Percentiles rank a stretch among this genome's conserved stretches.
Evolutionary conservation across 2,888 invertebrate species (phyloP).

Genomic region (Lypha dubia): DNA sequence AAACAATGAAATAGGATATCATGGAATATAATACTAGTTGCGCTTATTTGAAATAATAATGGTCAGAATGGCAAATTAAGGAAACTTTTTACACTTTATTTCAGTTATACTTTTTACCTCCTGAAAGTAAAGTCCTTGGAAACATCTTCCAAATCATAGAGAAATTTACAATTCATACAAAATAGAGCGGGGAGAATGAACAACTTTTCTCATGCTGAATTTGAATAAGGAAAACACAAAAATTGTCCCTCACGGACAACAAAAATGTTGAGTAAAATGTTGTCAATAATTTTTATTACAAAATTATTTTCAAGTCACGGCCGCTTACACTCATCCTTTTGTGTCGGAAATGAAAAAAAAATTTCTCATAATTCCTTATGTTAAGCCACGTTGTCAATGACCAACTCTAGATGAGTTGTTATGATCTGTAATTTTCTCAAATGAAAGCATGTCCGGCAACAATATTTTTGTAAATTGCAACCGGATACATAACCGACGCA

Average conservation of each 20-base stretch:
- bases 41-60: no score
- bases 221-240: no score
- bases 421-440: not conserved
- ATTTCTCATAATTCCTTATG: no score
- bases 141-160: not conserved
- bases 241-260: no score
- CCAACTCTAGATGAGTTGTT: not conserved
- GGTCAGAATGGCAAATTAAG: no score
- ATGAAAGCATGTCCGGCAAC: not conserved
- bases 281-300: no score
- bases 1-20: slow-evolving; percentile 47
- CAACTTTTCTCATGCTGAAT: not conserved
- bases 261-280: no score
- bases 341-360: no score
- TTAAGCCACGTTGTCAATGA: not conserved
- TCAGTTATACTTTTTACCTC: not conserved
- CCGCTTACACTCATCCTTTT: no score
- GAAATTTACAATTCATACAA: not conserved
- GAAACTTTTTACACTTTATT: no score
- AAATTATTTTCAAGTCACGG: no score
- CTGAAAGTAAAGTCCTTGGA: not conserved
- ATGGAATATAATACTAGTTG: not conserved
- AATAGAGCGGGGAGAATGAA: not conserved
- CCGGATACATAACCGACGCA: not conserved
- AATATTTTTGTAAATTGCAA: not conserved